Evolutionary conservation across 2,888 invertebrate genomes (phyloP), one percentile per base, ranked within the genome.

Genomic region (Harmothoe impar): DNA sequence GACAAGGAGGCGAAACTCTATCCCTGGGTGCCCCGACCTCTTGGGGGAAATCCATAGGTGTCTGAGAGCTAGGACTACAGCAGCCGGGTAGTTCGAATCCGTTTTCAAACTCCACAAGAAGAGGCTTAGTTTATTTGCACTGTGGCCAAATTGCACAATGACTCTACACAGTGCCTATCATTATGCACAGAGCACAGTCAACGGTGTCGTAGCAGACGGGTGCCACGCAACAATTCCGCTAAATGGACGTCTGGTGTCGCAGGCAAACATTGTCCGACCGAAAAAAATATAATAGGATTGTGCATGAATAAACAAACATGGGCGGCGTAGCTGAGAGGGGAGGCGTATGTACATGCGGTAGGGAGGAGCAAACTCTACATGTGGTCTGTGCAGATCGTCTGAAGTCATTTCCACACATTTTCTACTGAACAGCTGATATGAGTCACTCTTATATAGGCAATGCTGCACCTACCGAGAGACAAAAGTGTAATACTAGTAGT

Each of bases 211-310:
- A 25, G 86, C 86, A 86, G 29, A 29, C 31, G 52, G 84, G 56
- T 86, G 86, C 86, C 86, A 86, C 86, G 86, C 86, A 86, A 86
- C 86, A 86, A 86, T 86, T 86, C 86, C 86, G 52, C 86, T 86
- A 54, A 54, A 86, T 86, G 86, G 86, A 86, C 56, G 86, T 29
- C 54, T 54, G 54, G 86, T 86, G 86, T 86, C 86, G 86, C 54
- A 20, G 25, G 54, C 86, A 86, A 86, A 86, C 86, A 86, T 86
- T 52, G 84, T 43, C 43, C 84, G 15, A 51, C 12, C 15, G 43
- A 84, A 51, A 84, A 84, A 78, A 78, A 78, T 33, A 51, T 84
- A 51, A 84, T 84, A 84, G 84, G 84, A 84, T 84, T 84, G 84
- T 51, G 43, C 43, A 84, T 51, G 51, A 51, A 84, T 84, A 84